A percentile compares a stretch with the other conserved stretches of the same genome.
phyloP scores from a whole-genome alignment of 2,113 vertebrate genomes.

The Mus musculus region GRCm39 chr14:93638001-93638500 shows the following conservation, averaged over 20 bases:
- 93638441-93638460: neutral
- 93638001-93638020: neutral
- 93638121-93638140: too few species aligned
- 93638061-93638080: too few species aligned
- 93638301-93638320: too few species aligned
- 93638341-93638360: neutral
- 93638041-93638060: too few species aligned
- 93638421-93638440: neutral
- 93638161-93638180: neutral
- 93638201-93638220: neutral
- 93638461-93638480: neutral
- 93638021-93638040: too few species aligned
- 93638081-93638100: too few species aligned
- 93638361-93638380: neutral
- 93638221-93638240: neutral
- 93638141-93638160: too few species aligned
- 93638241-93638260: neutral
- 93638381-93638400: neutral
- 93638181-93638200: neutral
- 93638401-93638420: neutral
- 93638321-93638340: accelerated
- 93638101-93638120: too few species aligned
- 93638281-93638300: too few species aligned
- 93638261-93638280: neutral
- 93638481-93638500: conserved; percentile 33